Evolutionary conservation across 2,888 invertebrate genomes (phyloP).

Genomic region (Gisinianus flammeolus): DNA sequence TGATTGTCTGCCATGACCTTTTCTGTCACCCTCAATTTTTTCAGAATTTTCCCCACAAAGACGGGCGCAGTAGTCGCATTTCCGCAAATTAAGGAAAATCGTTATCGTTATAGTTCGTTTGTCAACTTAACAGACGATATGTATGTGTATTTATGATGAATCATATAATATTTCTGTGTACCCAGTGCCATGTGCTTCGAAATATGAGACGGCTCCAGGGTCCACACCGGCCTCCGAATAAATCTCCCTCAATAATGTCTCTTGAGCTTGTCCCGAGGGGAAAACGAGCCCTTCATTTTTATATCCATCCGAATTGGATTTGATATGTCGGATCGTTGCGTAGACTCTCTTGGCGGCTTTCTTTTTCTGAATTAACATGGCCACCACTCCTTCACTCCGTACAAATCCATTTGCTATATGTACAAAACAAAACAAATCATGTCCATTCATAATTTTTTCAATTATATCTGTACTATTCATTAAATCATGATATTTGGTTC

Average conservation of each 20-base stretch:
- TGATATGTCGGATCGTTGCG: constrained; percentile 83
- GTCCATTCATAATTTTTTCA: neutral
- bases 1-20: no score
- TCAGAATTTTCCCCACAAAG: no score
- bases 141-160: no score
- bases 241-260: constrained; percentile 72
- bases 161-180: no score
- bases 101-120: no score
- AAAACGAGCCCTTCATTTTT: constrained; percentile 89
- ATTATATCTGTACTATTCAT: neutral
- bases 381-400: constrained; percentile 83
- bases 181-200: constrained; percentile 95
- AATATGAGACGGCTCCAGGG: constrained; percentile 82
- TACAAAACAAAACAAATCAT: neutral
- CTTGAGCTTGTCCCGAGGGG: constrained; percentile 80
- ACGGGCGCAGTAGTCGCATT: no score
- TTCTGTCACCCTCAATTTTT: no score
- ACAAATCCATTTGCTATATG: constrained; percentile 80
- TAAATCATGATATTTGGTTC: no score
- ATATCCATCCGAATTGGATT: constrained; percentile 88
- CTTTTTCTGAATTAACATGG: constrained; percentile 79
- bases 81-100: no score
- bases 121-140: no score
- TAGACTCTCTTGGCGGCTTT: constrained; percentile 78
- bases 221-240: constrained; percentile 81